Evolutionary conservation across 1,140 invertebrate genomes (phyloP).

Genomic region (Ceratina japonica): DNA sequence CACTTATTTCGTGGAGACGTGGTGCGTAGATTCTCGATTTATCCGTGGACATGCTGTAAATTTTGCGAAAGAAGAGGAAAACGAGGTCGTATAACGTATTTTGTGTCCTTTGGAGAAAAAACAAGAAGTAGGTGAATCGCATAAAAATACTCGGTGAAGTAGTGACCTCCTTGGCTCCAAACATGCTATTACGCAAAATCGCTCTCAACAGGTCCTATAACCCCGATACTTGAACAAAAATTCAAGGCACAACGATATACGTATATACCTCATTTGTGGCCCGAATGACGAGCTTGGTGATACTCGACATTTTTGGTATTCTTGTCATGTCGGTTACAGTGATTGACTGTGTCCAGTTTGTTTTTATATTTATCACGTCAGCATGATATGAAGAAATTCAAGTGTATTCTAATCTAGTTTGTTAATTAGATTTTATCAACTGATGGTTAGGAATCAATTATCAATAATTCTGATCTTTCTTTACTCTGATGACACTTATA

Average conservation of each 20-base stretch:
- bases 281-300: not conserved
- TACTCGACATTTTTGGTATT: not conserved
- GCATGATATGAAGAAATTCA: no score
- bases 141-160: slow-evolving; percentile 42
- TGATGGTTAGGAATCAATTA: not conserved
- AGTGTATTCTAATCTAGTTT: no score
- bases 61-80: not conserved
- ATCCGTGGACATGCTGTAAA: no score
- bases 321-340: no score
- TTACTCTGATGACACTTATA: not conserved
- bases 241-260: not conserved
- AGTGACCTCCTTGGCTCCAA: slow-evolving; percentile 55
- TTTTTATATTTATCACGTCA: no score
- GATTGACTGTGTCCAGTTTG: no score
- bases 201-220: slow-evolving; percentile 10
- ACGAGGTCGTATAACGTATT: not conserved
- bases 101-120: slow-evolving; percentile 2
- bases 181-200: slow-evolving; percentile 49
- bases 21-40: no score
- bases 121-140: slow-evolving; percentile 21
- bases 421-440: not conserved
- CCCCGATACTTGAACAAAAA: not conserved
- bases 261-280: not conserved
- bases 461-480: not conserved
- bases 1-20: no score